Base-by-base conservation (phyloP, 2,888 invertebrate genomes). In the Conchocele bisecta region DNA sequence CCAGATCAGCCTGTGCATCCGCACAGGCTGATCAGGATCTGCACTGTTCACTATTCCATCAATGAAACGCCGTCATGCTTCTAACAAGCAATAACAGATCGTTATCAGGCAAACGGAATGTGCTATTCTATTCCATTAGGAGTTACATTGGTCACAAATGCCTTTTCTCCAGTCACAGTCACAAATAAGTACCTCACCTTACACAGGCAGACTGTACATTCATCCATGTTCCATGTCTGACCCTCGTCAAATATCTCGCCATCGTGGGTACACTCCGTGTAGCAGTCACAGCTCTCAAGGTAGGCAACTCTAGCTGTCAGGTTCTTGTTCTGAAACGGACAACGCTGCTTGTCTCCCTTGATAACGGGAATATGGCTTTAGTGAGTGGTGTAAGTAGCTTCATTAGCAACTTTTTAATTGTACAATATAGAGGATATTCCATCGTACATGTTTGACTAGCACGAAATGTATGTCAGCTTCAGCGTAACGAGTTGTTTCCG, bases 181-280 rank as follows among this genome's bases (percentile, higher is more conserved):
- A 39, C 33, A 33, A 39, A 39, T n/a, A 42, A 37, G 39, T 39
- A 20, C 44, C 81, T 61, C 65, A 87, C 87, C 84, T 77, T 61
- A 78, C 88, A 88, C 29, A 76, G 74, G 65, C 88, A 88, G 17
- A 83, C 76, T 6, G 83, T 84, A 71, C 88, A 88, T 22, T 74
- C 61, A 59, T 86, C 86, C 28, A 77, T 75, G 17, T 71, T 69
- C 88, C 88, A 88, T 9, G 76, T 83, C n/a, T 85, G 81, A 37
- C 86, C 85, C 29, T 87, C 83, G 20, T 69, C 66, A 72, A 79
- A 84, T n/a, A 75, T 54, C 6, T 77, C 76, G 9, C 86, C 87
- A 46, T 85, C 76, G 63, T 80, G 80, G 44, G 70, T 61, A 74
- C 88, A 88, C 26, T 79, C 81, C 44, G 84, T 82, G 20, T 67